Percentiles rank a stretch among this genome's conserved stretches.
phyloP scores from a whole-genome alignment of 1,140 invertebrate genomes.

The Stegodyphus mimosarum region DNA sequence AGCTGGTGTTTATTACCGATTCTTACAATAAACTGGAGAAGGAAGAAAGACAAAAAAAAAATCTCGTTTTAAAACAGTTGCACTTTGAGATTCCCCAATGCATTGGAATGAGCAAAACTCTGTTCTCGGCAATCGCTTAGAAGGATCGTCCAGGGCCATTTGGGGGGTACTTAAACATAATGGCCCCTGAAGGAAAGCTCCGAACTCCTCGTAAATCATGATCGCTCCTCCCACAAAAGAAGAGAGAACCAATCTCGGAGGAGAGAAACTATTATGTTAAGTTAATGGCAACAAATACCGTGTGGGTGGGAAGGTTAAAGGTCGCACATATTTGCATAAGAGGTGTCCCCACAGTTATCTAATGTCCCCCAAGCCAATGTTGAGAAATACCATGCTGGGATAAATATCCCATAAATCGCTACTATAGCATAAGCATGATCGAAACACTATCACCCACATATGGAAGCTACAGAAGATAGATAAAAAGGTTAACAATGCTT shows the following conservation, averaged over 20 bases:
- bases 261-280: constrained; percentile 45
- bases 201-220: constrained; percentile 36
- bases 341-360: background rate
- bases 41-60: background rate
- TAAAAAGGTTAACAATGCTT: no score
- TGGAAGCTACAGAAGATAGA: no score
- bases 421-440: no score
- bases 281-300: constrained; percentile 39
- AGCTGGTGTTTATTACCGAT: no score
- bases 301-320: constrained; percentile 51
- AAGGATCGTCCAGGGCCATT: constrained; percentile 10
- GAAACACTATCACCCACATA: no score
- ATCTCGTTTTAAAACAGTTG: background rate
- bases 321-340: constrained; percentile 44
- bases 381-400: no score
- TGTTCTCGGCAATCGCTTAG: background rate
- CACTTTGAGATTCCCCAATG: background rate
- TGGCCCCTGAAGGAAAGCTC: constrained; percentile 3
- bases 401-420: no score
- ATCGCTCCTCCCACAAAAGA: constrained; percentile 12
- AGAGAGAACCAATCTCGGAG: constrained; percentile 17
- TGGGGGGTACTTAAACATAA: constrained; percentile 31
- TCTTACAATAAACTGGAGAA: background rate
- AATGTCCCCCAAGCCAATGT: background rate
- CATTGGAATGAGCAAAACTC: background rate